Conservation (phyloP, 2,888 invertebrate species). For the Acanthopleura granulata region DNA sequence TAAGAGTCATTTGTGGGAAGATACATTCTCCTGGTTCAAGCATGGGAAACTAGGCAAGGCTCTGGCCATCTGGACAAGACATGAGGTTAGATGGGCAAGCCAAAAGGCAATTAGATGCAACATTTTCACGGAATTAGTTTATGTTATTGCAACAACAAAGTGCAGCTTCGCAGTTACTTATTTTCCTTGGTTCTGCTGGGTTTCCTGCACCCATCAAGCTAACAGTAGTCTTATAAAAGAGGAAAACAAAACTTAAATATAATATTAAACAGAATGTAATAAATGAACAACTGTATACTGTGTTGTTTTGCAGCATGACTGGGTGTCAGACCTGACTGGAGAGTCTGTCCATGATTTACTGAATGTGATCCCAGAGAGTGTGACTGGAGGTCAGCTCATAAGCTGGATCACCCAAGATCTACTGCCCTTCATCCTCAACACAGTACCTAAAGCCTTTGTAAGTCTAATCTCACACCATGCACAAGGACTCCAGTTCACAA, state of each 20-base stretch:
- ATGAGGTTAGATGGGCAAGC: conserved; percentile 38
- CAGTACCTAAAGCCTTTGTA: conserved; percentile 51
- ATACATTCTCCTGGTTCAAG: conserved; percentile 38
- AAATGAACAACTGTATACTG: background rate
- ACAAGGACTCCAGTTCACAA: too few species aligned
- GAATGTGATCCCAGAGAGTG: conserved; percentile 42
- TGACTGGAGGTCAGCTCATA: conserved; percentile 36
- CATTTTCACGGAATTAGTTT: too few species aligned
- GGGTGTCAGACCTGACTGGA: conserved; percentile 33
- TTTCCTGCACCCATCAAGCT: too few species aligned
- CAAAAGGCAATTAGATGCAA: too few species aligned
- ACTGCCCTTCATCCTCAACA: conserved; percentile 48
- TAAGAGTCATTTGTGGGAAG: conserved; percentile 42
- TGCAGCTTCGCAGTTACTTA: too few species aligned
- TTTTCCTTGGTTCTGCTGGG: too few species aligned
- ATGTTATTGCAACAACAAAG: too few species aligned
- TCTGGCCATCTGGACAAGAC: conserved; percentile 50
- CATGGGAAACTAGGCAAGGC: conserved; percentile 38
- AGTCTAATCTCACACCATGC: conserved; percentile 22
- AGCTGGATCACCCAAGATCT: conserved; percentile 50
- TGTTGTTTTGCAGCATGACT: conserved; percentile 39
- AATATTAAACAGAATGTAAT: background rate
- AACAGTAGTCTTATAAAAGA: too few species aligned
- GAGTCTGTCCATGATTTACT: conserved; percentile 47
- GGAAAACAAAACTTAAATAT: too few species aligned